Evolutionary conservation across 2,797 vertebrate genomes (phyloP).

Genomic region (Discoglossus pictus): DNA sequence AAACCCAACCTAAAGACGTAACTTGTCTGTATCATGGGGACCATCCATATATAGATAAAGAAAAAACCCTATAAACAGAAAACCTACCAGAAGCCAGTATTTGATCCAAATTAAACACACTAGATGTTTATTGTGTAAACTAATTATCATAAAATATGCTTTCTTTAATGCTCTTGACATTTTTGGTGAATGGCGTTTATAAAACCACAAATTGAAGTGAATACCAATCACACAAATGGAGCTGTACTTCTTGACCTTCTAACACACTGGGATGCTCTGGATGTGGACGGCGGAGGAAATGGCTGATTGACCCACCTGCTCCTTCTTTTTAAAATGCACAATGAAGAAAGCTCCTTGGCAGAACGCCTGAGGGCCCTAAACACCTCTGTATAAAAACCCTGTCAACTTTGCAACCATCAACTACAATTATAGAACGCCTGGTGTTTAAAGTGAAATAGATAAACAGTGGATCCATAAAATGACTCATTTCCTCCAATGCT

Average conservation of each 20-base stretch:
- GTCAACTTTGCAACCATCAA: conserved; percentile 56
- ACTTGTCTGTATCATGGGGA: too few species aligned
- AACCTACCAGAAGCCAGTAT: too few species aligned
- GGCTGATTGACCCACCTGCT: conserved; percentile 54
- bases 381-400: conserved; percentile 52
- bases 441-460: conserved; percentile 57
- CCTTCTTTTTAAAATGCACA: conserved; percentile 44
- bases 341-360: conserved; percentile 56
- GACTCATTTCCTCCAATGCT: conserved; percentile 54
- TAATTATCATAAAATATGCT: too few species aligned
- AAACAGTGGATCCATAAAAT: conserved; percentile 59
- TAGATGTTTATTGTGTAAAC: too few species aligned
- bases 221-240: conserved; percentile 23
- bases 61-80: too few species aligned
- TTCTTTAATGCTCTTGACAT: conserved; percentile 37
- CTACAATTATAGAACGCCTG: conserved; percentile 54
- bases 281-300: conserved; percentile 42
- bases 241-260: conserved; percentile 40
- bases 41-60: too few species aligned
- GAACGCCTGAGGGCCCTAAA: background rate
- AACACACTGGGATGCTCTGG: conserved; percentile 23
- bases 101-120: too few species aligned
- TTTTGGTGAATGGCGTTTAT: conserved; percentile 28
- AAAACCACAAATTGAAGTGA: conserved; percentile 8
- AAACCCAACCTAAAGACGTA: too few species aligned